Conservation (phyloP, 2,797 vertebrate species). For the Lepidocolaptes lacrymiger region DNA sequence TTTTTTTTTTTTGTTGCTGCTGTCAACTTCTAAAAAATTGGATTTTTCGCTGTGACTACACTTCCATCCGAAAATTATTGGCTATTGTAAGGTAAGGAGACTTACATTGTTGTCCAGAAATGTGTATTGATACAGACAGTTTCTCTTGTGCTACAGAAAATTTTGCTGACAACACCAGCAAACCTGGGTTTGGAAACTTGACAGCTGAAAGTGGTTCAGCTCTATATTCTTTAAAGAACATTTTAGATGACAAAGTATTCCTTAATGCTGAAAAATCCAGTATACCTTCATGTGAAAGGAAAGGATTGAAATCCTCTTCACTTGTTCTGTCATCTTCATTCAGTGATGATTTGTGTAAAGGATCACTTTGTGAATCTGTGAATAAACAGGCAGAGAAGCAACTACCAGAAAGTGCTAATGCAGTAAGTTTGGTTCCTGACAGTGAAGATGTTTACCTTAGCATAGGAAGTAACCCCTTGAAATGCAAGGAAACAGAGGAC, state of each 20-base stretch:
- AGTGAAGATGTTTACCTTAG: constrained; percentile 52
- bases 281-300: constrained; percentile 58
- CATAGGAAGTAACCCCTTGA: constrained; percentile 33
- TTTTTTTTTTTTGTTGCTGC: constrained; percentile 69
- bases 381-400: constrained; percentile 35
- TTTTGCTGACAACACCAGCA: constrained; percentile 18
- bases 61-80: constrained; percentile 83
- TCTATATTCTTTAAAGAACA: constrained; percentile 39
- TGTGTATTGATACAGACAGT: constrained; percentile 65
- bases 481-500: constrained; percentile 58
- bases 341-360: constrained; percentile 57
- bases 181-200: constrained; percentile 64
- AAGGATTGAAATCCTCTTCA: constrained; percentile 66
- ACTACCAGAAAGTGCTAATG: constrained; percentile 57
- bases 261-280: constrained; percentile 57
- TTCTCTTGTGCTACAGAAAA: constrained; percentile 52
- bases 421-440: constrained; percentile 76
- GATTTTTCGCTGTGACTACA: constrained; percentile 9
- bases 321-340: constrained; percentile 59
- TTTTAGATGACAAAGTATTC: constrained; percentile 55
- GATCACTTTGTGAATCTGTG: constrained; percentile 28
- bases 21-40: constrained; percentile 63
- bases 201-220: constrained; percentile 59
- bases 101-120: constrained; percentile 83
- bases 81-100: constrained; percentile 99